phyloP scores from a whole-genome alignment of 2,797 vertebrate species.

The Lophius americanus region DNA sequence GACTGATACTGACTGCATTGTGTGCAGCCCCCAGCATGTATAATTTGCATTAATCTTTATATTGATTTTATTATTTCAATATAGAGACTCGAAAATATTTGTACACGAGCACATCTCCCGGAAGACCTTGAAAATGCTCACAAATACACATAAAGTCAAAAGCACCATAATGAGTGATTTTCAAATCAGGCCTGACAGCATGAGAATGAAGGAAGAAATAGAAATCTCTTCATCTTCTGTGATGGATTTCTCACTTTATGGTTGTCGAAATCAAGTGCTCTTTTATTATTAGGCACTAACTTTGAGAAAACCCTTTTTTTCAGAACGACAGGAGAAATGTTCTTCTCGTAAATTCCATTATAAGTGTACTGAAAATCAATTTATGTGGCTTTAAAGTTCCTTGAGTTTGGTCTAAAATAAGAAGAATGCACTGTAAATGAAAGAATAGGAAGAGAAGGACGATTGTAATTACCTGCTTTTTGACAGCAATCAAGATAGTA shows the following conservation, averaged over 20 bases:
- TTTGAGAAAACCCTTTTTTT: slow-evolving; percentile 28
- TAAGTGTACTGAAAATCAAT: slow-evolving; percentile 4
- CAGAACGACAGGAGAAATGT: neutral
- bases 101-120: neutral
- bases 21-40: neutral
- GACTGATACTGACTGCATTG: neutral
- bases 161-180: slow-evolving; percentile 26
- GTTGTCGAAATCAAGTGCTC: slow-evolving; percentile 26
- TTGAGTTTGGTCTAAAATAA: neutral
- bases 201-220: slow-evolving; percentile 39
- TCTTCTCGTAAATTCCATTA: slow-evolving; percentile 10
- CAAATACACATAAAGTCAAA: slow-evolving; percentile 19
- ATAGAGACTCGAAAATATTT: neutral
- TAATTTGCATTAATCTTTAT: neutral
- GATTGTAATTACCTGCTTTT: neutral
- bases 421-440: slow-evolving; percentile 6
- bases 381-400: neutral
- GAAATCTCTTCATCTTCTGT: slow-evolving; percentile 48
- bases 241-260: slow-evolving; percentile 51
- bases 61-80: neutral
- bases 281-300: slow-evolving; percentile 22
- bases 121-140: slow-evolving; percentile 12
- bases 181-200: slow-evolving; percentile 47
- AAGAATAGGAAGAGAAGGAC: neutral
- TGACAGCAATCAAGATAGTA: neutral